phyloP scores from a whole-genome alignment of 2,888 invertebrate species.

The Xestobium rufovillosum region DNA sequence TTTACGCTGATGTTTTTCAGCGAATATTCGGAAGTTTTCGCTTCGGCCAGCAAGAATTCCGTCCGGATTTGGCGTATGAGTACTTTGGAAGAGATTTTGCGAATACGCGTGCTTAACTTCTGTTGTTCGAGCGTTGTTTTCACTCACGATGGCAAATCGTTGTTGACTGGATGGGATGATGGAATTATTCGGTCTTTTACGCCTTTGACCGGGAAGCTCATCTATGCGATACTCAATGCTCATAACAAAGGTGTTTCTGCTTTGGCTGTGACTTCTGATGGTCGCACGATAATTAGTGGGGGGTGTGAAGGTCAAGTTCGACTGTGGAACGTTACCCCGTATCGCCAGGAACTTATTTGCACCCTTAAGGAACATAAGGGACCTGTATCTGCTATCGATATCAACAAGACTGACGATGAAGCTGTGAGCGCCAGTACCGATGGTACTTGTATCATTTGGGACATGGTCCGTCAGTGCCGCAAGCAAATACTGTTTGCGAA shows the following conservation, averaged over 20 bases:
- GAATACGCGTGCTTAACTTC: constrained; percentile 83
- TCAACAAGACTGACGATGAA: constrained; percentile 69
- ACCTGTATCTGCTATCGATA: constrained; percentile 73
- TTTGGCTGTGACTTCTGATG: constrained; percentile 63
- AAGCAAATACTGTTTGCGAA: constrained; percentile 82
- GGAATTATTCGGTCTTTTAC: constrained; percentile 76
- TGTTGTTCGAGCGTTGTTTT: constrained; percentile 73
- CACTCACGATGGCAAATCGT: constrained; percentile 68
- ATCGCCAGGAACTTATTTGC: constrained; percentile 58
- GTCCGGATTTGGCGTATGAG: constrained; percentile 79
- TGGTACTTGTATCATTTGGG: constrained; percentile 92
- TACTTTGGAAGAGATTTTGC: constrained; percentile 69
- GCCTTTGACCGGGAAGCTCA: constrained; percentile 70
- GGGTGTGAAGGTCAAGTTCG: constrained; percentile 87
- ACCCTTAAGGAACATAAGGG: constrained; percentile 88
- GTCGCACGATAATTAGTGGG: constrained; percentile 71
- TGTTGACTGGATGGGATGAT: constrained; percentile 80
- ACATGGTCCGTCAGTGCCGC: constrained; percentile 62
- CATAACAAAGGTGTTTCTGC: constrained; percentile 87
- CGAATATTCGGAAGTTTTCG: constrained; percentile 75
- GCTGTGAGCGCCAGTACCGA: constrained; percentile 87
- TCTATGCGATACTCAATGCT: constrained; percentile 79
- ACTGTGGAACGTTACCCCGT: constrained; percentile 67
- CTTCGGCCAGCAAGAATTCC: constrained; percentile 77
- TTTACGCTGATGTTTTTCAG: constrained; percentile 48